Evolutionary conservation across 1,140 invertebrate genomes (phyloP).

Genomic region (Eupristina koningsbergeri): DNA sequence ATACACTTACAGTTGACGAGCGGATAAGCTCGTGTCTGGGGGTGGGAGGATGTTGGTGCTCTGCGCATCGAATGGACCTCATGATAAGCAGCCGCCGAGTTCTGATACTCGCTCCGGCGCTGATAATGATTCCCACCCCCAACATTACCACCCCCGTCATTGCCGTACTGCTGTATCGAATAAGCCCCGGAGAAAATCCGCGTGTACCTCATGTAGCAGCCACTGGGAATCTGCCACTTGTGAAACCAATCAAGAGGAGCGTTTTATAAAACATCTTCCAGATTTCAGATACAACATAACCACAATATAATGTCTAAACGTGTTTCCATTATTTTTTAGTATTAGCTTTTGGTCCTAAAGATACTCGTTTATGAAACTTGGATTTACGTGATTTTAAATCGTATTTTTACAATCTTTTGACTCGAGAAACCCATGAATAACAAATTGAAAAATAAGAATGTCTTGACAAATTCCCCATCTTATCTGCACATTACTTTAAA

Average conservation of each 20-base stretch:
- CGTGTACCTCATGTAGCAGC: conserved; percentile 68
- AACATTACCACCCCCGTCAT: conserved; percentile 16
- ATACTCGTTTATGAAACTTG: too few relatives aligned
- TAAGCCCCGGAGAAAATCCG: conserved; percentile 68
- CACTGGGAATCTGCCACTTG: conserved; percentile 68
- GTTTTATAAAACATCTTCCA: background rate
- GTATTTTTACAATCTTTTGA: too few relatives aligned
- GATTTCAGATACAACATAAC: background rate
- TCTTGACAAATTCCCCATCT: too few relatives aligned
- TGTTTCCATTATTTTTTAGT: too few relatives aligned
- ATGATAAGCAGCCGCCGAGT: conserved; percentile 36
- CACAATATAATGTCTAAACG: too few relatives aligned
- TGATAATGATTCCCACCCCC: conserved; percentile 55
- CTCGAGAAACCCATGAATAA: too few relatives aligned
- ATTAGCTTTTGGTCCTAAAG: too few relatives aligned
- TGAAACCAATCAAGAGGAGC: background rate
- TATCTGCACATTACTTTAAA: background rate
- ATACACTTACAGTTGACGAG: conserved; percentile 65
- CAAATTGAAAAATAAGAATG: too few relatives aligned
- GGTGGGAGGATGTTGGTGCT: conserved; percentile 54
- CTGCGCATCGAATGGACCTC: conserved; percentile 64
- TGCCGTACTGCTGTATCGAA: conserved; percentile 56
- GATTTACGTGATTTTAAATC: too few relatives aligned
- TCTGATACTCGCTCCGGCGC: conserved; percentile 44
- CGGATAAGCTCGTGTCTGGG: conserved; percentile 57